Conservation (phyloP, 2,888 invertebrate species). For the Nymphalis c-album region DNA sequence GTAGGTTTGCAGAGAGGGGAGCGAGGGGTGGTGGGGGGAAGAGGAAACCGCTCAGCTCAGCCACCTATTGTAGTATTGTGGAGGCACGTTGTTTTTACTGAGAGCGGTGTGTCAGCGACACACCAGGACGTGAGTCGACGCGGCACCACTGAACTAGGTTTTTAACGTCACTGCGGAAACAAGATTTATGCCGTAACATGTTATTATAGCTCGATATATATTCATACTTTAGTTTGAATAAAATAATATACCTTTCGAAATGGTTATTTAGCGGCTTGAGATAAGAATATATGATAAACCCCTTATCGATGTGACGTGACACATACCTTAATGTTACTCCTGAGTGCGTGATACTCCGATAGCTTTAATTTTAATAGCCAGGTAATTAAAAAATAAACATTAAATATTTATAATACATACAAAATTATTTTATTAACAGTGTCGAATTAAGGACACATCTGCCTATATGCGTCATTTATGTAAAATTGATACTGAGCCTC, state of each 20-base stretch:
- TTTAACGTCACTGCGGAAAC: slow-evolving; percentile 52
- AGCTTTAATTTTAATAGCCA: not conserved
- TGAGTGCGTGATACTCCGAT: not conserved
- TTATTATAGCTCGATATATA: slow-evolving; percentile 31
- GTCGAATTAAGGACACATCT: slow-evolving; percentile 20
- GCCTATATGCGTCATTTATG: slow-evolving; percentile 18
- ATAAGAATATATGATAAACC: not conserved
- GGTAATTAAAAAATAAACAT: not conserved
- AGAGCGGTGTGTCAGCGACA: slow-evolving; percentile 70
- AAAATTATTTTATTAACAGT: slow-evolving; percentile 4
- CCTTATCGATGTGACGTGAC: slow-evolving; percentile 17
- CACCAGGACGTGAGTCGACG: slow-evolving; percentile 52
- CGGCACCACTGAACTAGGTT: slow-evolving; percentile 54
- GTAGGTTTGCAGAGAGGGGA: slow-evolving; percentile 39
- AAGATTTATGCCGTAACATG: slow-evolving; percentile 54
- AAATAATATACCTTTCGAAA: slow-evolving; percentile 15
- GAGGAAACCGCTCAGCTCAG: slow-evolving; percentile 66
- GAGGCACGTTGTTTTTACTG: slow-evolving; percentile 75
- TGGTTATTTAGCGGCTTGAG: not conserved
- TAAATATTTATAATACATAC: not conserved
- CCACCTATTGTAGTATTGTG: slow-evolving; percentile 74
- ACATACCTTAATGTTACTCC: slow-evolving; percentile 15
- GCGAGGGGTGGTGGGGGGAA: slow-evolving; percentile 41
- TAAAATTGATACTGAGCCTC: slow-evolving; percentile 14
- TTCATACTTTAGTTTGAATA: slow-evolving; percentile 4